phyloP scores from a whole-genome alignment of 2,113 vertebrate genomes.

The Raja brachyura region DNA sequence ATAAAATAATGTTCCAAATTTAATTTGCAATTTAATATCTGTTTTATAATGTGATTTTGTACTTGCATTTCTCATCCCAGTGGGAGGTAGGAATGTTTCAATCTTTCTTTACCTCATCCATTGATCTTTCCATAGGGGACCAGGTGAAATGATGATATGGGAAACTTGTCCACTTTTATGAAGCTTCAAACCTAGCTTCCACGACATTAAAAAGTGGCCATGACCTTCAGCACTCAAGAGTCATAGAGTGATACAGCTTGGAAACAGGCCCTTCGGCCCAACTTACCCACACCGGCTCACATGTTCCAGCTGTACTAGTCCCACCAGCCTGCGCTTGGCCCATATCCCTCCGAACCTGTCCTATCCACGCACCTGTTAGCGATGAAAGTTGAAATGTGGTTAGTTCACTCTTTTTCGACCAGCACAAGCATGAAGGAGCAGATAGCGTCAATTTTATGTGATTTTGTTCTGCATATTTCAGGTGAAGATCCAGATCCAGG shows the following conservation, averaged over 20 bases:
- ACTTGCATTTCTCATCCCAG: neutral
- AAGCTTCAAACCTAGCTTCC: neutral
- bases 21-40: conserved; percentile 32
- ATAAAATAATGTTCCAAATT: conserved; percentile 21
- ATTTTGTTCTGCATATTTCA: neutral
- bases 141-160: neutral
- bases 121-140: neutral
- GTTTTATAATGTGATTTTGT: neutral
- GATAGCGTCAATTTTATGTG: no score
- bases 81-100: neutral
- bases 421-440: no score
- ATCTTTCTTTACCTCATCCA: neutral
- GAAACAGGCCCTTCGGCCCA: no score
- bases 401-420: no score
- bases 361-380: no score
- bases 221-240: no score
- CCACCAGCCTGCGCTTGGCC: no score
- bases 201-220: neutral
- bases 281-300: no score
- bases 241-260: no score
- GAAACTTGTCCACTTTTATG: neutral
- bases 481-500: neutral
- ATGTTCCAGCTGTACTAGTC: no score
- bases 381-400: no score
- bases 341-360: no score